Evolutionary conservation across 2,797 vertebrate species (phyloP).

Genomic region (Sciaenops ocellatus): DNA sequence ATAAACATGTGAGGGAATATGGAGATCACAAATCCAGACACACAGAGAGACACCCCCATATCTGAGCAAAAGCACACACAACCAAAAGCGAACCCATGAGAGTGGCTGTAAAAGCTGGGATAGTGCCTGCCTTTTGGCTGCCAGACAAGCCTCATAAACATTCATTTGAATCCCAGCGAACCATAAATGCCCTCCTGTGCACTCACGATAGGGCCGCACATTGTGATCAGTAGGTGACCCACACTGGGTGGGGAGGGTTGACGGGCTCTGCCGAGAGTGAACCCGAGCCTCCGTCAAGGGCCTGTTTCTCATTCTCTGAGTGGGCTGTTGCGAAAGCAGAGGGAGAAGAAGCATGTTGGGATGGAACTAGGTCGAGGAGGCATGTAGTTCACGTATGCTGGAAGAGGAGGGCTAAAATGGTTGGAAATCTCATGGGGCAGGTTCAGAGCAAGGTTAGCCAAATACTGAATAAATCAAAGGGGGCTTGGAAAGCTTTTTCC

Average conservation of each 20-base stretch:
- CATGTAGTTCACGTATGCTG: constrained; percentile 76
- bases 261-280: constrained; percentile 59
- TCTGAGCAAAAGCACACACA: constrained; percentile 54
- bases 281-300: constrained; percentile 69
- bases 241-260: constrained; percentile 39
- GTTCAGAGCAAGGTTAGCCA: constrained; percentile 99
- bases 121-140: constrained; percentile 74
- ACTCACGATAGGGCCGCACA: constrained; percentile 73
- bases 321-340: constrained; percentile 78
- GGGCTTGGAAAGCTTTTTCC: constrained; percentile 69
- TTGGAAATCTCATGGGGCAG: constrained; percentile 88
- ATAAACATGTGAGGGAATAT: constrained; percentile 40
- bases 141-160: constrained; percentile 78
- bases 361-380: constrained; percentile 78
- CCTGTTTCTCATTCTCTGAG: constrained; percentile 81
- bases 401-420: constrained; percentile 80
- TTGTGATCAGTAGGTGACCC: constrained; percentile 81
- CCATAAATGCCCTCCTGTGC: constrained; percentile 77
- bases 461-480: constrained; percentile 95
- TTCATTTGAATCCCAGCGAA: constrained; percentile 76
- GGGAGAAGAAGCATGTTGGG: constrained; percentile 76
- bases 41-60: constrained; percentile 34
- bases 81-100: constrained; percentile 57
- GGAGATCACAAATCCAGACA: constrained; percentile 36
- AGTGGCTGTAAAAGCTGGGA: constrained; percentile 72